These are phyloP conservation scores for Castor canadensis DNA, from an alignment of 2,113 vertebrate genomes.

Conservation along the genomic window DNA sequence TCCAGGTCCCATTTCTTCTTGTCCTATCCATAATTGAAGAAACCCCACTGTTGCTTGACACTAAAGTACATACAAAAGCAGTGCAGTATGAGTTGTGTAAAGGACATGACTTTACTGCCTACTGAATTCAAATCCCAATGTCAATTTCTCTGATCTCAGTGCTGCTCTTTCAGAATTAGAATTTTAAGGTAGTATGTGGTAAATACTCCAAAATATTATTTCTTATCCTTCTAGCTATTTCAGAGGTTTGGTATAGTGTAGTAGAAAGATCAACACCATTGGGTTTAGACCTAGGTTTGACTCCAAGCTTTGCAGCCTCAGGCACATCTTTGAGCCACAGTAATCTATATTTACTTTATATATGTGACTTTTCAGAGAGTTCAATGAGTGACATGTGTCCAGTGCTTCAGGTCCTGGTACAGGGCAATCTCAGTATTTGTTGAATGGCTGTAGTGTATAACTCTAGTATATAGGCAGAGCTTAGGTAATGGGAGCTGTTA, in stretches of 20 bases:
- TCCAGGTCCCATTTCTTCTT: background rate
- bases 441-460: background rate
- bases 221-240: background rate
- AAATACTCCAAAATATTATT: background rate
- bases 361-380: background rate
- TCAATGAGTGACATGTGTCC: background rate
- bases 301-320: background rate
- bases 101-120: background rate
- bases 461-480: background rate
- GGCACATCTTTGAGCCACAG: background rate
- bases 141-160: background rate
- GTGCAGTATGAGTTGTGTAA: background rate
- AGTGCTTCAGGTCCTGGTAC: background rate
- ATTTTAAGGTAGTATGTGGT: background rate
- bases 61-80: background rate
- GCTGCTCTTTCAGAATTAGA: background rate
- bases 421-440: background rate
- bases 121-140: background rate
- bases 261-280: constrained; percentile 1
- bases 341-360: background rate
- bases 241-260: background rate
- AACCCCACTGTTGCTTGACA: background rate
- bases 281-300: background rate
- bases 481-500: background rate
- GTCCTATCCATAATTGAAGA: background rate